phyloP scores from a whole-genome alignment of 2,888 invertebrate species.

The Mimas tiliae region DNA sequence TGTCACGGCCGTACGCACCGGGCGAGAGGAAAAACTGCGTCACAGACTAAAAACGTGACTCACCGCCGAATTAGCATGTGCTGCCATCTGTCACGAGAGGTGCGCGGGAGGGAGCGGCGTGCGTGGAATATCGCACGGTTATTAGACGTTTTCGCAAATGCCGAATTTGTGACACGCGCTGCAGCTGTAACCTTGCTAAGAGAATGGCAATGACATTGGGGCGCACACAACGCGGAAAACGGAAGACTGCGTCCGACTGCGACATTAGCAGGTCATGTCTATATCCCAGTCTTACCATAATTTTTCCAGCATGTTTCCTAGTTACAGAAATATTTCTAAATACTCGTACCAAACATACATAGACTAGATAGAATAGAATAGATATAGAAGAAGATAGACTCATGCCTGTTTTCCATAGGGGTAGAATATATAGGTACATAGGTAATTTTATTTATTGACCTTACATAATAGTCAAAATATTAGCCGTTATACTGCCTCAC shows the following conservation, averaged over 20 bases:
- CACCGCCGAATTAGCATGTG: slow-evolving; percentile 44
- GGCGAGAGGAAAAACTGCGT: slow-evolving; percentile 75
- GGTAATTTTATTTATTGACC: no score
- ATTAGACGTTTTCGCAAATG: slow-evolving; percentile 50
- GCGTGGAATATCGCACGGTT: slow-evolving; percentile 20
- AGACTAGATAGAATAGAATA: no score
- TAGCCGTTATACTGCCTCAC: no score
- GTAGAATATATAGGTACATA: no score
- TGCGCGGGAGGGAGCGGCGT: slow-evolving; percentile 7
- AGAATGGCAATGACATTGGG: slow-evolving; percentile 79
- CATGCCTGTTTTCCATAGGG: no score
- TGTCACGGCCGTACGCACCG: slow-evolving; percentile 77
- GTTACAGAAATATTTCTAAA: background rate
- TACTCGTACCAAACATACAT: no score
- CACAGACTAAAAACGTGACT: slow-evolving; percentile 78
- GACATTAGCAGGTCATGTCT: slow-evolving; percentile 44
- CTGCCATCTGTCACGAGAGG: slow-evolving; percentile 44
- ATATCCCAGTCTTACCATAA: slow-evolving; percentile 20
- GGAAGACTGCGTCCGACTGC: slow-evolving; percentile 52
- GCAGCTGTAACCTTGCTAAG: slow-evolving; percentile 64
- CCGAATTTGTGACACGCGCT: slow-evolving; percentile 47
- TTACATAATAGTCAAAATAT: no score
- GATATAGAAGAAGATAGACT: no score
- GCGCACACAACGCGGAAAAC: slow-evolving; percentile 68
- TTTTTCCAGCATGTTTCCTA: slow-evolving; percentile 28